phyloP scores from a whole-genome alignment of 2,113 vertebrate genomes.

The Lynx canadensis region DNA sequence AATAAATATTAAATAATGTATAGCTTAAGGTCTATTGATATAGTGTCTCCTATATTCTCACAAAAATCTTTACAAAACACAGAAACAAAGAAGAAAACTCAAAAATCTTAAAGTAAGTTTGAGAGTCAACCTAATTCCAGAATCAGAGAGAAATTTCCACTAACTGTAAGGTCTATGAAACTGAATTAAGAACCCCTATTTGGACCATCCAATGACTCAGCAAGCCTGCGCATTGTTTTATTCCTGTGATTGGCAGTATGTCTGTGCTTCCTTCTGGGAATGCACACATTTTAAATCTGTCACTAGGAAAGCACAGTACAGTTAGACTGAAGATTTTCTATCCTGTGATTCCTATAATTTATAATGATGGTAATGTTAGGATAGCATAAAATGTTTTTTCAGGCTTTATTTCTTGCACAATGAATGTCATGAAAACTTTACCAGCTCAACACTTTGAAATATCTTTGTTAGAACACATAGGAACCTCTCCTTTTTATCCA shows the following conservation, averaged over 20 bases:
- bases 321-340: neutral
- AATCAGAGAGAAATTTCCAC: neutral
- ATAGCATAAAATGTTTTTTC: neutral
- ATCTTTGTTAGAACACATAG: neutral
- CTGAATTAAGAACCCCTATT: neutral
- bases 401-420: neutral
- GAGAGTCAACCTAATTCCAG: neutral
- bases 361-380: conserved; percentile 34
- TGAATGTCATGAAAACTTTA: neutral
- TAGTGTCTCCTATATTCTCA: neutral
- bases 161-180: neutral
- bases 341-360: conserved; percentile 29
- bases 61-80: neutral
- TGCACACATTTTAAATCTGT: neutral
- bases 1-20: neutral
- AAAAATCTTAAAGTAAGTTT: neutral
- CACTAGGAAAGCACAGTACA: neutral
- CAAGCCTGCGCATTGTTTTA: neutral
- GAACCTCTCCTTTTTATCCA: neutral
- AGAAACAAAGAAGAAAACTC: neutral
- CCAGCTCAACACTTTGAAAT: neutral
- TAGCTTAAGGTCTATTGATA: neutral
- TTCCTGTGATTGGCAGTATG: neutral
- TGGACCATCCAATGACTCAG: neutral
- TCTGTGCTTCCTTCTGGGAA: conserved; percentile 8